Evolutionary conservation across 1,140 invertebrate species (phyloP).

Genomic region (Dendrolimus punctatus): DNA sequence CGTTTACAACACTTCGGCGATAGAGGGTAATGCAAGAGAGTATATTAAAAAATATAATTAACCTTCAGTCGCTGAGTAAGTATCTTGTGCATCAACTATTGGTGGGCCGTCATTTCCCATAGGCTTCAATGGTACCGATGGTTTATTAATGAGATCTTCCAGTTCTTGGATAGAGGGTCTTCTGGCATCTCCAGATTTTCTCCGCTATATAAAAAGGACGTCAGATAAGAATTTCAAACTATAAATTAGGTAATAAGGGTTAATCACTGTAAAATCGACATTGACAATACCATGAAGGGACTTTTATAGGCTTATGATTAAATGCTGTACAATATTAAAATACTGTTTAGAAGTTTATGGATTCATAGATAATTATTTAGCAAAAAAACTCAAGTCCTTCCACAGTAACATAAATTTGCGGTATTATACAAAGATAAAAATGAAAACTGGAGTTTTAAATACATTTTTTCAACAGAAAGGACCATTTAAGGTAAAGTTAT

Average conservation of each 20-base stretch:
- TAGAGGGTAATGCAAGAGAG: too few species aligned
- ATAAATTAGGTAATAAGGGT: conserved; percentile 10
- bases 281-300: neutral
- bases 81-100: conserved; percentile 92
- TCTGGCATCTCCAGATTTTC: conserved; percentile 88
- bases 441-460: too few species aligned
- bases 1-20: too few species aligned
- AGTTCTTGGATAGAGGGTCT: conserved; percentile 90
- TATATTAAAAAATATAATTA: conserved; percentile 4
- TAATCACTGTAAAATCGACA: conserved; percentile 38
- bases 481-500: too few species aligned
- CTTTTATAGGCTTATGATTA: neutral
- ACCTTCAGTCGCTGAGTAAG: conserved; percentile 94
- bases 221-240: neutral
- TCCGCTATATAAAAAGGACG: conserved; percentile 75
- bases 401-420: too few species aligned
- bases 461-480: too few species aligned
- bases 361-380: too few species aligned
- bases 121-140: conserved; percentile 88
- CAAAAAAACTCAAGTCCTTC: too few species aligned
- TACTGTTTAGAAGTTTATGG: too few species aligned
- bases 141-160: conserved; percentile 91
- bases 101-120: conserved; percentile 86
- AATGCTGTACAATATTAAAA: too few species aligned
- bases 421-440: too few species aligned